Evolutionary conservation across 2,797 vertebrate species (phyloP).

Genomic region (Artibeus jamaicensis): DNA sequence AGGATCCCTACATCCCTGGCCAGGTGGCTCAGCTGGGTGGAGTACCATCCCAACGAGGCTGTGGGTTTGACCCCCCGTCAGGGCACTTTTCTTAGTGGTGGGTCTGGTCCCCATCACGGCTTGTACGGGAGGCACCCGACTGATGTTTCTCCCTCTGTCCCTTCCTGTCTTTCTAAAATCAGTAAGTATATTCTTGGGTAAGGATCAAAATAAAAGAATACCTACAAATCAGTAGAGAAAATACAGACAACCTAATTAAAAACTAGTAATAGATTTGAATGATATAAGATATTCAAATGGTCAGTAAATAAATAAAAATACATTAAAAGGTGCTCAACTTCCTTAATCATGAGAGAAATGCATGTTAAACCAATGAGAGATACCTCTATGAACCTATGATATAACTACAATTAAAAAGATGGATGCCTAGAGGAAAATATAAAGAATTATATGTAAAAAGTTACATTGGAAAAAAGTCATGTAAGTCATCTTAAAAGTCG

Average conservation of each 20-base stretch:
- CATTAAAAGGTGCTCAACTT: background rate
- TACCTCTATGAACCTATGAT: background rate
- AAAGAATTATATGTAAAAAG: slow-evolving; percentile 2
- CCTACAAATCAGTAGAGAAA: background rate
- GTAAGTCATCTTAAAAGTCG: slow-evolving; percentile 8
- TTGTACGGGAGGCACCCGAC: no score
- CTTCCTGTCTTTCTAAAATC: background rate
- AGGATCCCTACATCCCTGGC: background rate
- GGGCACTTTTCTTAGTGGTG: background rate
- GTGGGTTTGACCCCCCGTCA: no score
- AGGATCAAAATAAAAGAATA: background rate
- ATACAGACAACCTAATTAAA: background rate
- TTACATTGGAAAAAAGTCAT: background rate
- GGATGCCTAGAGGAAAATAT: slow-evolving; percentile 17
- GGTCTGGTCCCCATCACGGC: no score
- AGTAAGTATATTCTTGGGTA: background rate
- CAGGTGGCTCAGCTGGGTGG: background rate
- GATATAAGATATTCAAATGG: background rate
- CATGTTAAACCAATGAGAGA: background rate
- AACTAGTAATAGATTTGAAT: background rate
- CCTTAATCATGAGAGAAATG: background rate
- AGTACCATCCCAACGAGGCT: no score
- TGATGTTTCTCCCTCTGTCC: background rate
- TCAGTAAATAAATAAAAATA: background rate
- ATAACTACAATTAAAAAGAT: background rate